Evolutionary conservation across 2,113 vertebrate genomes (phyloP), one percentile per base, ranked within the genome.

Genomic region (Psettodes erumei): DNA sequence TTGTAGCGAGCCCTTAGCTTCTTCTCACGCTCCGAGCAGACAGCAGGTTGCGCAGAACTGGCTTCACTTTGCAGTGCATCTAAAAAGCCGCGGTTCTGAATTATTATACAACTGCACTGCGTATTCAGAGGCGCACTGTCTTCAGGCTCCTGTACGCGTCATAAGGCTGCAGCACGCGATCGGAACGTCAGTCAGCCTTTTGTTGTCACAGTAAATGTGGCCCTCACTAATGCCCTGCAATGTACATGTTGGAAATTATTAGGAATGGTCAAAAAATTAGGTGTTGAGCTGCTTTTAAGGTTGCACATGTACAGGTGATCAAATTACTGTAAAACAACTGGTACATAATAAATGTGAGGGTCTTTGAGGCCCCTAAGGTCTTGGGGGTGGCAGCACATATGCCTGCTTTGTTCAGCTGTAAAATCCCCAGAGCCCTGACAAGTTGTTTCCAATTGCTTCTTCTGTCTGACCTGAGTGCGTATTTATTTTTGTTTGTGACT

Each of bases 221-320:
- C n/a, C n/a, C n/a, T n/a, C n/a, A n/a, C n/a, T n/a, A n/a, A n/a
- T n/a, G n/a, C n/a, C n/a, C n/a, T n/a, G n/a, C n/a, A n/a, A n/a
- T n/a, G n/a, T n/a, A n/a, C n/a, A n/a, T n/a, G n/a, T n/a, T n/a
- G n/a, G n/a, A n/a, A n/a, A n/a, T n/a, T n/a, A n/a, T n/a, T n/a
- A n/a, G n/a, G n/a, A n/a, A n/a, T n/a, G n/a, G n/a, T n/a, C n/a
- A n/a, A n/a, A n/a, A n/a, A n/a, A n/a, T n/a, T n/a, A n/a, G n/a
- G n/a, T n/a, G n/a, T n/a, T n/a, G n/a, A n/a, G 74, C 55, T 53
- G 35, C 27, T 63, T 58, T 48, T 40, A 21, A 38, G n/a, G n/a
- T n/a, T n/a, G 32, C 5, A 32, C 4, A 67, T 27, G 15, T 9
- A 10, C 43, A 59, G 53, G 25, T 59, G 51, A 67, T 59, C 25